Conservation (phyloP, 1,140 invertebrate genomes). For the Drosophila kikkawai region DNA sequence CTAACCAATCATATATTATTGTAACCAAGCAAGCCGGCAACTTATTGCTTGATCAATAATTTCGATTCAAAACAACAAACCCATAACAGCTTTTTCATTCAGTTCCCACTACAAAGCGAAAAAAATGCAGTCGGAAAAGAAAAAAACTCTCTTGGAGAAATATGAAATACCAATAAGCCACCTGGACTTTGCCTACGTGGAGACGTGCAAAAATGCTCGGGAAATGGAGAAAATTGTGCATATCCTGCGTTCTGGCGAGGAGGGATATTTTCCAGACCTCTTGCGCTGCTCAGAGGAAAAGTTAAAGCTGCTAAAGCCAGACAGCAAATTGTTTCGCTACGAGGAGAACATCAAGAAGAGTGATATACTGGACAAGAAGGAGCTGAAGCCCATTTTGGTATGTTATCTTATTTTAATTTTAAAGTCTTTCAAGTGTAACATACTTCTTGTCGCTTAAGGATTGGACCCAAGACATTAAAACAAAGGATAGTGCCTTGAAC, state of each 20-base stretch:
- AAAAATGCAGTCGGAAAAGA: slow-evolving; percentile 35
- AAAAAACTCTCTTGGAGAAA: slow-evolving; percentile 85
- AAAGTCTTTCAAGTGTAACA: not conserved
- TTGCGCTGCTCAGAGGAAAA: slow-evolving; percentile 86
- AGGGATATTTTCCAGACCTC: slow-evolving; percentile 88
- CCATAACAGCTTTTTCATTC: not conserved
- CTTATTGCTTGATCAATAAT: slow-evolving; percentile 23
- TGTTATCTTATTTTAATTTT: not conserved
- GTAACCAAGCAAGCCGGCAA: slow-evolving; percentile 14
- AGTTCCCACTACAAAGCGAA: not conserved
- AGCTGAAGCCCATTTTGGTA: slow-evolving; percentile 74
- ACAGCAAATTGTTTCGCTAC: slow-evolving; percentile 86
- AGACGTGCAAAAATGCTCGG: slow-evolving; percentile 85
- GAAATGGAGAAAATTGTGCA: slow-evolving; percentile 88
- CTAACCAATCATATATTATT: not conserved
- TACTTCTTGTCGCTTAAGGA: slow-evolving; percentile 38
- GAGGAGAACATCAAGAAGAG: slow-evolving; percentile 84
- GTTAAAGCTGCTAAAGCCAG: slow-evolving; percentile 86
- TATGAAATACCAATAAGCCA: slow-evolving; percentile 87
- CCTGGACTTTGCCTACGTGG: slow-evolving; percentile 87
- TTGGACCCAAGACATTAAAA: slow-evolving; percentile 86
- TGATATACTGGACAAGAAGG: slow-evolving; percentile 70
- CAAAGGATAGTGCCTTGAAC: slow-evolving; percentile 83
- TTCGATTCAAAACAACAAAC: slow-evolving; percentile 1
- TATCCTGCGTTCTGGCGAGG: slow-evolving; percentile 89